These are phyloP conservation scores for Idaea aversata DNA, from an alignment of 2,888 invertebrate genomes.

Conservation along the genomic window DNA sequence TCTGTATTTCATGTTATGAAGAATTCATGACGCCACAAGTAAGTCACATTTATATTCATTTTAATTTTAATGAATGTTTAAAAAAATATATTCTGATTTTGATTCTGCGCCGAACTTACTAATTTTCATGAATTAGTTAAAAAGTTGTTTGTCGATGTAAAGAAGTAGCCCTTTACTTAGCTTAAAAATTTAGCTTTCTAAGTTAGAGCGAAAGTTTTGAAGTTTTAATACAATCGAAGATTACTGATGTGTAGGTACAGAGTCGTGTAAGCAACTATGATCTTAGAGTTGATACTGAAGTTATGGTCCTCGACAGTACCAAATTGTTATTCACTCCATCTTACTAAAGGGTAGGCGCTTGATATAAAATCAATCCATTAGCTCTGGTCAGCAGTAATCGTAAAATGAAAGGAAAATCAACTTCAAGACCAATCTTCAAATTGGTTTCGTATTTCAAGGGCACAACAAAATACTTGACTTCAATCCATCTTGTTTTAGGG, in stretches of 20 bases:
- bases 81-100: too few relatives aligned
- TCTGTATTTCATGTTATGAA: too few relatives aligned
- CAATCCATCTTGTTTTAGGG: background rate
- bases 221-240: too few relatives aligned
- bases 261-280: background rate
- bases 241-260: background rate
- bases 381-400: background rate
- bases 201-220: too few relatives aligned
- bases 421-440: background rate
- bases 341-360: background rate
- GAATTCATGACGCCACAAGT: too few relatives aligned
- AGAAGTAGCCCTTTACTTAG: too few relatives aligned
- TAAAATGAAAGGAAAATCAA: background rate
- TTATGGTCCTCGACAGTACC: background rate
- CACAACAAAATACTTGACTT: background rate
- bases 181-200: too few relatives aligned
- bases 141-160: too few relatives aligned
- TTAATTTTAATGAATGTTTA: too few relatives aligned
- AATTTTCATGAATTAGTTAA: too few relatives aligned
- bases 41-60: too few relatives aligned
- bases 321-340: background rate
- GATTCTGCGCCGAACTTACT: too few relatives aligned
- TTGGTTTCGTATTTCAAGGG: background rate
- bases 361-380: constrained; percentile 2
- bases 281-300: background rate